phyloP scores from a whole-genome alignment of 2,888 invertebrate species.

The Heteromyza rotundicornis region DNA sequence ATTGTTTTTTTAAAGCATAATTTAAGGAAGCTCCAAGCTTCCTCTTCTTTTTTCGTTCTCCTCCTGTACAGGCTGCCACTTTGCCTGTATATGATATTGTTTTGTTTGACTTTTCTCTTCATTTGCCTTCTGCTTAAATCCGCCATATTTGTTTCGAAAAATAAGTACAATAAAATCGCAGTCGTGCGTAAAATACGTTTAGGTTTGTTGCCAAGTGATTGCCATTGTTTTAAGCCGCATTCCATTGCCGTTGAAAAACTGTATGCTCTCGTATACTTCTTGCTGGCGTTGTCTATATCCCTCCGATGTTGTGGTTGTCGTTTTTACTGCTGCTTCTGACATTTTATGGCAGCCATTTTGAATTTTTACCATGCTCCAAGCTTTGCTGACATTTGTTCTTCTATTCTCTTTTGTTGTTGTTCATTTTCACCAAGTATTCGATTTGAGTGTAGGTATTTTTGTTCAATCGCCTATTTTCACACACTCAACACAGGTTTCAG shows the following conservation, averaged over 20 bases:
- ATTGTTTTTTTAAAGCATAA: conserved; percentile 3
- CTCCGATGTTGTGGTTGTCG: background rate
- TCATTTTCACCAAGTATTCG: no score
- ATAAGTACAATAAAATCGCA: conserved; percentile 45
- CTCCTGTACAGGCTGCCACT: conserved; percentile 6
- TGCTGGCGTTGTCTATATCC: background rate
- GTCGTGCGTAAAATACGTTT: conserved; percentile 50
- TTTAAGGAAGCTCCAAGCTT: no score
- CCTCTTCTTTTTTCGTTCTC: no score
- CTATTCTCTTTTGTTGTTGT: no score
- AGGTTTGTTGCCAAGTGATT: conserved; percentile 47
- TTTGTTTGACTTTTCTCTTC: background rate
- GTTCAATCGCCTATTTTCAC: no score
- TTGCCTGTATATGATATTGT: background rate
- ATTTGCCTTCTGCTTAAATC: conserved; percentile 3
- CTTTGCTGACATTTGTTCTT: no score
- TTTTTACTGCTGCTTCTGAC: conserved; percentile 21
- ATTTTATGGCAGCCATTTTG: conserved; percentile 56
- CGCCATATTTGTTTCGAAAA: conserved; percentile 20
- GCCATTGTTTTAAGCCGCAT: conserved; percentile 36
- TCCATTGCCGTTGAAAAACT: conserved; percentile 16
- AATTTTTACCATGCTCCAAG: no score
- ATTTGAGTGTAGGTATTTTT: no score
- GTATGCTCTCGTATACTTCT: no score
- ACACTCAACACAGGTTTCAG: no score